These are phyloP conservation scores for Drosophila funebris DNA, from an alignment of 1,140 invertebrate species.

Conservation along the genomic window DNA sequence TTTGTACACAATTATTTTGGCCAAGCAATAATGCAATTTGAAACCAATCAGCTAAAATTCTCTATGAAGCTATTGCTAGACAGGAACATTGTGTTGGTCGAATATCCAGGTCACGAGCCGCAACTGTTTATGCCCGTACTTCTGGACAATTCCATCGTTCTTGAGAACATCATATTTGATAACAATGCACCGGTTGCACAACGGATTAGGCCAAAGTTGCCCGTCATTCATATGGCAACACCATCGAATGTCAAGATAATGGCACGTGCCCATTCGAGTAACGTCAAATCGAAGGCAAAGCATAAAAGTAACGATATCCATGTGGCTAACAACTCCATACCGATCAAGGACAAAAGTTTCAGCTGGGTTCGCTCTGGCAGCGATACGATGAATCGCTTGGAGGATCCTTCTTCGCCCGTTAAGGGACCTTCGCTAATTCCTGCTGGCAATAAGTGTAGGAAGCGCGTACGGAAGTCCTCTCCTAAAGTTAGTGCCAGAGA, in stretches of 20 bases:
- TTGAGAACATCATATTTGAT: slow-evolving; percentile 30
- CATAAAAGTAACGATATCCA: too few species aligned
- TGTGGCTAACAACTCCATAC: neutral
- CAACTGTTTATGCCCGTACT: slow-evolving; percentile 43
- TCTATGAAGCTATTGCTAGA: slow-evolving; percentile 36
- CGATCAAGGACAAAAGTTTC: neutral
- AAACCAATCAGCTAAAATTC: slow-evolving; percentile 20
- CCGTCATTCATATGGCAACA: neutral
- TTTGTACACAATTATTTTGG: slow-evolving; percentile 15
- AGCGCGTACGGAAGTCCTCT: neutral
- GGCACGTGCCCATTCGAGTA: neutral
- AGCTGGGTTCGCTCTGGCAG: slow-evolving; percentile 5
- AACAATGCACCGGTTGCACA: neutral
- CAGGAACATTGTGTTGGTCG: slow-evolving; percentile 32
- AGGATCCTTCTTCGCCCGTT: neutral
- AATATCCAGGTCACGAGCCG: slow-evolving; percentile 31
- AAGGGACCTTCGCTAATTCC: neutral
- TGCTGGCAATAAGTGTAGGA: neutral
- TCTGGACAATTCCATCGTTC: slow-evolving; percentile 2
- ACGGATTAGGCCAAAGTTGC: neutral
- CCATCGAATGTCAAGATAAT: neutral
- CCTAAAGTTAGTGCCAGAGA: neutral
- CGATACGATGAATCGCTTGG: neutral
- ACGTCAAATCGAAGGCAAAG: neutral
- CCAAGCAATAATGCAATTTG: slow-evolving; percentile 11